Evolutionary conservation across 53 echinoderm and acorn worm species (phyloP), one percentile per base, ranked within the genome.

Genomic region (Crossaster papposus): DNA sequence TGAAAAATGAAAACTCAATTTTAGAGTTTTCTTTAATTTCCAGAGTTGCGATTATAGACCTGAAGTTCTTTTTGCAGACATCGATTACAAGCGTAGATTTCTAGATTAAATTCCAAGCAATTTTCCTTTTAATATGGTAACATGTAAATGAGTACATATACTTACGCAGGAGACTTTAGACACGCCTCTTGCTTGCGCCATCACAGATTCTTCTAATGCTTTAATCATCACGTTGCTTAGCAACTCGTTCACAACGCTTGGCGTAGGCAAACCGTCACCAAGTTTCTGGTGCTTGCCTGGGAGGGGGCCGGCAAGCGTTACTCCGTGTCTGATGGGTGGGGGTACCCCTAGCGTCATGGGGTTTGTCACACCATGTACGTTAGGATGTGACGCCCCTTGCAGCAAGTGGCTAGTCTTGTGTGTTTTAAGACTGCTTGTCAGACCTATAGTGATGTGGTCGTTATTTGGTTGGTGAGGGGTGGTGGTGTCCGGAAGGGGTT

Each of bases 161-260:
- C 87, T 87, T 77, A 87, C 87, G 3, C 36, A 77, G 6, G 87
- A 72, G 22, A 74, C 77, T 62, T 87, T 87, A 5, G 76, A 87
- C 23, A 77, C 87, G 33, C 87, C 87, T 36, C 77, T 87, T 7
- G 87, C 79, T 14, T 64, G 64, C 15, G 70, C 23, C 38, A 79
- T 89, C 50, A 89, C 71, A 13, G 89, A 55, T 51, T 88, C 93
- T 18, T 95, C 92, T 58, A 95, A 53, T 14, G 90, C 95, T 63
- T 92, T 88, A 18, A 95, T 92, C 92, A 95, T 90, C 83, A 95
- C 90, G 30, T 90, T 90, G 89, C 92, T 92, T 52, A 95, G 81
- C 65, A 95, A 81, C 82, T 90, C 92, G 9, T 90, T 83, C 30
- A 95, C 95, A 51, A 92, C 79, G 31, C 84, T 78, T 34, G 92